Evolutionary conservation across 1,140 invertebrate species (phyloP).

Genomic region (Steinernema feltiae): DNA sequence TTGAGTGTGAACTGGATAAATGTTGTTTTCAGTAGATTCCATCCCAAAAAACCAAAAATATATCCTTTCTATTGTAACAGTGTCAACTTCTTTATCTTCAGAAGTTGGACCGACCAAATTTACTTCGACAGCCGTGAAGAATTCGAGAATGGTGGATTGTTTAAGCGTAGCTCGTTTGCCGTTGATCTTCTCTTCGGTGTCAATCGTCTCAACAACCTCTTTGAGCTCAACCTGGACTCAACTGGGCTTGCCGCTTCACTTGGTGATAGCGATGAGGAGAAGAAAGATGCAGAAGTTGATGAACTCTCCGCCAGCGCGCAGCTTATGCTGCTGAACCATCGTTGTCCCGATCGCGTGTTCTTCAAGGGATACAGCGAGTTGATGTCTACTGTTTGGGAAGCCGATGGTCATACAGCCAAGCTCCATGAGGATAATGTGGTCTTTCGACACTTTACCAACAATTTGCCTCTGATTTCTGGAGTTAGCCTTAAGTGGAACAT

Average conservation of each 20-base stretch:
- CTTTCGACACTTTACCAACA: conserved; percentile 3
- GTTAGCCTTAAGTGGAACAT: not conserved
- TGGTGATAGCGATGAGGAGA: not conserved
- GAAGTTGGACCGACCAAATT: not conserved
- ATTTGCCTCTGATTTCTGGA: not conserved
- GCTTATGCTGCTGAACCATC: not conserved
- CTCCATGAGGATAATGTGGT: not conserved
- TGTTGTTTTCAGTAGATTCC: too few species aligned
- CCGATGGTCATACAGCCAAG: not conserved
- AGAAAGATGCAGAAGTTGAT: not conserved
- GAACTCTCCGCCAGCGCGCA: not conserved
- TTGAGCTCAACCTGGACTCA: not conserved
- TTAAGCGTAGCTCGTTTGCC: not conserved
- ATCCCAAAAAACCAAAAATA: too few species aligned
- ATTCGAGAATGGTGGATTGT: not conserved
- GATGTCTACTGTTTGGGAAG: not conserved
- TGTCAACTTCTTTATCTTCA: too few species aligned
- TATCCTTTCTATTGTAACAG: too few species aligned
- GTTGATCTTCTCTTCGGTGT: not conserved
- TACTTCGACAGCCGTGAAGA: not conserved
- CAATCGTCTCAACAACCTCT: not conserved
- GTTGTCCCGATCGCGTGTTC: not conserved
- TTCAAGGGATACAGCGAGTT: not conserved
- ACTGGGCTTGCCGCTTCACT: not conserved
- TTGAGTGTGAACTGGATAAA: too few species aligned